Evolutionary conservation across 2,113 vertebrate genomes (phyloP).

Genomic region (Dendrocopos noguchii): DNA sequence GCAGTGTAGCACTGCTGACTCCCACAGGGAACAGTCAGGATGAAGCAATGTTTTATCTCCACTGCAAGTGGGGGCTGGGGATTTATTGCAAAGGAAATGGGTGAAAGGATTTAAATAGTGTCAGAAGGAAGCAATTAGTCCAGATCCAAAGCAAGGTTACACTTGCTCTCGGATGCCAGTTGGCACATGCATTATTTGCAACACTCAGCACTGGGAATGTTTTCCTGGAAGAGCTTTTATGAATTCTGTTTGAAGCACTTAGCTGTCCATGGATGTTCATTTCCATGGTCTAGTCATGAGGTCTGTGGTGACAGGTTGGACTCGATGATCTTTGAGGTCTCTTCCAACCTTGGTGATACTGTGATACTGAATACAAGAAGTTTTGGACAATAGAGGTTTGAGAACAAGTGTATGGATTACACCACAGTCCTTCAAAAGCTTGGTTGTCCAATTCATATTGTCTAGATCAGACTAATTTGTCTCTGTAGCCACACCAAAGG

Average conservation of each 20-base stretch:
- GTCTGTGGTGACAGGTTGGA: no score
- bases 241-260: not conserved
- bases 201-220: not conserved
- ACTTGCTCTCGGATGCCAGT: not conserved
- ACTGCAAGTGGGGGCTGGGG: not conserved
- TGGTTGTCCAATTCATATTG: no score
- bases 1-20: not conserved
- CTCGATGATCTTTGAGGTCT: no score
- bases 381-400: not conserved
- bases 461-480: no score
- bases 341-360: no score
- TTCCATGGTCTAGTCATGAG: not conserved
- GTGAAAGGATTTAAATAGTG: not conserved
- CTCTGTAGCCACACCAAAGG: no score
- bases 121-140: conserved; percentile 28
- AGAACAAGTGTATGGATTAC: no score
- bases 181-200: not conserved
- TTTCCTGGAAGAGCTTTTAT: conserved; percentile 19
- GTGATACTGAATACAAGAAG: not conserved
- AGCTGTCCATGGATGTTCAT: not conserved
- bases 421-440: no score
- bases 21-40: not conserved
- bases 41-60: not conserved
- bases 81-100: not conserved
- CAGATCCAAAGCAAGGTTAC: not conserved